These are phyloP conservation scores for Ginglymostoma cirratum DNA, from an alignment of 2,113 vertebrate genomes.

Conservation along the genomic window DNA sequence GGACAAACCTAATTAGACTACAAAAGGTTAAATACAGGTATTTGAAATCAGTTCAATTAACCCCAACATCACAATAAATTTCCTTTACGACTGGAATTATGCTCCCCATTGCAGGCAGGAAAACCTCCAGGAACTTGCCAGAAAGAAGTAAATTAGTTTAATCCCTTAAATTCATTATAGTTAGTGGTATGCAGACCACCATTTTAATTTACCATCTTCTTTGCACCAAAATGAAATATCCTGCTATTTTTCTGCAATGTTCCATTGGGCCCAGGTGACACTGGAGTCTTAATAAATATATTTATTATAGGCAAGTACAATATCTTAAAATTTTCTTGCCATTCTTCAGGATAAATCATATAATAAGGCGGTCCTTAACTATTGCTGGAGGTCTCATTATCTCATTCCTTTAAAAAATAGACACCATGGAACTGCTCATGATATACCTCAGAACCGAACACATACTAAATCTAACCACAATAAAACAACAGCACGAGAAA, in stretches of 20 bases:
- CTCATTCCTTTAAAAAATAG: not conserved
- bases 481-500: conserved; percentile 26
- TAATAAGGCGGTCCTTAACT: not conserved
- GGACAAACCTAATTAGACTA: not conserved
- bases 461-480: not conserved
- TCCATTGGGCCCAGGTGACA: not conserved
- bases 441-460: not conserved
- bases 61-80: not conserved
- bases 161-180: not conserved
- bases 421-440: not conserved
- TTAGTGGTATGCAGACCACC: not conserved
- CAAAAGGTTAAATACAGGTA: not conserved
- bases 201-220: not conserved
- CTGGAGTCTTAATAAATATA: not conserved
- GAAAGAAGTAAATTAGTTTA: not conserved
- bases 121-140: not conserved
- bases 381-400: not conserved
- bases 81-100: not conserved
- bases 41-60: not conserved
- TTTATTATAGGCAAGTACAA: not conserved
- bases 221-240: conserved; percentile 2
- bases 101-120: not conserved
- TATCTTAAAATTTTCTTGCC: not conserved
- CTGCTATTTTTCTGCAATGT: not conserved
- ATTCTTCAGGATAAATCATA: not conserved